phyloP scores from a whole-genome alignment of 2,113 vertebrate species.

The Gymnorhina tibicen region DNA sequence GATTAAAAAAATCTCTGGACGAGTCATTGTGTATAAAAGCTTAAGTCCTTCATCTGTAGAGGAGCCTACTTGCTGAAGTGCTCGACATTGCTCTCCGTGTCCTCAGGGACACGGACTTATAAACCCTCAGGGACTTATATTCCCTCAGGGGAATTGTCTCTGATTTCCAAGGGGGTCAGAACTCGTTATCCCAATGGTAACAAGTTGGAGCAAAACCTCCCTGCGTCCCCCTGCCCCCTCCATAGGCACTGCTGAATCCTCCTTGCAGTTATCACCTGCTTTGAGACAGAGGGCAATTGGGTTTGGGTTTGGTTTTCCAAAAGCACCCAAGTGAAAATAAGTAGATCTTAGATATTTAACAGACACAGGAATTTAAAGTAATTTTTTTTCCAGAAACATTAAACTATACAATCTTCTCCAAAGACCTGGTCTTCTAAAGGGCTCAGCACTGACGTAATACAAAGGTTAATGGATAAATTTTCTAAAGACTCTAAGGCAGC shows the following conservation, averaged over 20 bases:
- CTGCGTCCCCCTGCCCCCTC: background rate
- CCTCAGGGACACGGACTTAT: too few relatives aligned
- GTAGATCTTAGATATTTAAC: background rate
- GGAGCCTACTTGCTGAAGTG: background rate
- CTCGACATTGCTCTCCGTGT: background rate
- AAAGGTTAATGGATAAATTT: background rate
- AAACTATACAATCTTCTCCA: background rate
- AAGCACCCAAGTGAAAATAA: background rate
- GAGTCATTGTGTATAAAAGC: background rate
- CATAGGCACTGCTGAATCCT: background rate
- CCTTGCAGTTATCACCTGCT: background rate
- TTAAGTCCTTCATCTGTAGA: background rate
- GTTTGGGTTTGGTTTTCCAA: background rate
- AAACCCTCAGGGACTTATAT: too few relatives aligned
- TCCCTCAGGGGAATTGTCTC: background rate
- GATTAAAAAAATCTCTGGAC: background rate
- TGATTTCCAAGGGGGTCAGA: background rate
- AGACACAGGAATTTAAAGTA: background rate
- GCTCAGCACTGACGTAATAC: background rate
- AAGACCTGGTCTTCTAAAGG: background rate
- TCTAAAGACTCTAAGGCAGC: background rate
- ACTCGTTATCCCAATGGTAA: background rate
- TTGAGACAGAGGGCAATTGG: rapidly evolving
- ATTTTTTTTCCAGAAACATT: background rate
- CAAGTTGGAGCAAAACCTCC: background rate